Percentiles rank a stretch among this genome's conserved stretches.
Conservation (phyloP, 2,888 invertebrate genomes). For the Aspidiotus destructor region DNA sequence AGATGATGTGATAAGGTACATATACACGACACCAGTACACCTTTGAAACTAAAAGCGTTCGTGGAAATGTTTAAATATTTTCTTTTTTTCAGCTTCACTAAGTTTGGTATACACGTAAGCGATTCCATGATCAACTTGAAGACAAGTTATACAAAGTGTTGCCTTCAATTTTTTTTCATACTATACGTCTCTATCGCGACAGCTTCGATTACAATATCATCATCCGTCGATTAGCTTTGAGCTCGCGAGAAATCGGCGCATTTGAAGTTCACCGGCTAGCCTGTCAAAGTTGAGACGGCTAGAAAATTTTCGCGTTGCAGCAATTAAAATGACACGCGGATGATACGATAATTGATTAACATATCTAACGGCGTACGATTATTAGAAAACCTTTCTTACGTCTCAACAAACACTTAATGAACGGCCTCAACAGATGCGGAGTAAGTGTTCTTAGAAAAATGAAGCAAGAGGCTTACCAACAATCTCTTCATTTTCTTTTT, state of each 20-base stretch:
- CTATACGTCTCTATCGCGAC: background rate
- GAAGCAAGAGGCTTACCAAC: background rate
- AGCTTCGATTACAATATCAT: background rate
- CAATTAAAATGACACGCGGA: slow-evolving; percentile 4
- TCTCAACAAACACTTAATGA: slow-evolving; percentile 4
- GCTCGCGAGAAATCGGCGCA: too few relatives aligned
- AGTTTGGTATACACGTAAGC: background rate
- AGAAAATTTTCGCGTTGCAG: slow-evolving; percentile 2
- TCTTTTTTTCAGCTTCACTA: background rate
- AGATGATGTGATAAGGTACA: background rate
- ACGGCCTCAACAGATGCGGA: background rate
- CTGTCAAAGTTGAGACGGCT: too few relatives aligned
- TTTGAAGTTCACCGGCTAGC: too few relatives aligned
- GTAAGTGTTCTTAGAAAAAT: background rate
- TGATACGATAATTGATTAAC: slow-evolving; percentile 4
- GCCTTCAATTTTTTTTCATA: too few relatives aligned
- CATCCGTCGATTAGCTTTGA: too few relatives aligned
- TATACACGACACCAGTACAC: background rate
- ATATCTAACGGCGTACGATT: slow-evolving; percentile 2
- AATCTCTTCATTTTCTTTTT: background rate
- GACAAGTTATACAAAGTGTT: too few relatives aligned
- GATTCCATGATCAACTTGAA: background rate
- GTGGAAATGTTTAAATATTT: slow-evolving; percentile 4
- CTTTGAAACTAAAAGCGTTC: too few relatives aligned
- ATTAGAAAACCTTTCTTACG: background rate